Percentiles rank a stretch among this genome's conserved stretches.
These are phyloP conservation scores for Galbula dea DNA, from an alignment of 2,113 vertebrate genomes.

Conservation along the genomic window DNA sequence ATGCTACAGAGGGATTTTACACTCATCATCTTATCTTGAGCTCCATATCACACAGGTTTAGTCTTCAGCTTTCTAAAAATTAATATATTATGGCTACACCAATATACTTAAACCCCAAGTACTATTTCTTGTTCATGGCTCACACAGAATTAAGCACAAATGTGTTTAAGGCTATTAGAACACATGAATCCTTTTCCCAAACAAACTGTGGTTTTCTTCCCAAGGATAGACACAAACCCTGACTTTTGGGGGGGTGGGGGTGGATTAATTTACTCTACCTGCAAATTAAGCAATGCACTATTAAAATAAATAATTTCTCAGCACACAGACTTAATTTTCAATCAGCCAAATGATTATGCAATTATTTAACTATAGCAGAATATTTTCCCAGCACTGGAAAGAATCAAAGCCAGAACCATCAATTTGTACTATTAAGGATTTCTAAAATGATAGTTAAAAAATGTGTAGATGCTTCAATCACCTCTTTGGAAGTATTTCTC, in stretches of 20 bases:
- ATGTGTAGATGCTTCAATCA: not conserved
- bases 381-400: not conserved
- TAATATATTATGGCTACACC: not conserved
- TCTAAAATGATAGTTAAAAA: not conserved
- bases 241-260: not conserved
- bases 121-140: not conserved
- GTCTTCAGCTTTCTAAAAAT: not conserved
- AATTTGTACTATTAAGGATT: not conserved
- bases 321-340: not conserved
- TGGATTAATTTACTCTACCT: not conserved
- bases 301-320: not conserved
- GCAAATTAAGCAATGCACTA: not conserved
- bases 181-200: not conserved
- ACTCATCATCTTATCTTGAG: not conserved
- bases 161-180: not conserved
- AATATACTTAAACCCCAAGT: not conserved
- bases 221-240: not conserved
- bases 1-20: not conserved
- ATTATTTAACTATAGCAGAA: not conserved
- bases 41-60: not conserved
- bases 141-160: not conserved
- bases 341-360: not conserved
- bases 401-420: not conserved
- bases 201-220: not conserved
- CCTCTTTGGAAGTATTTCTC: not conserved